phyloP scores from a whole-genome alignment of 2,113 vertebrate genomes.

The Ailurus styani region DNA sequence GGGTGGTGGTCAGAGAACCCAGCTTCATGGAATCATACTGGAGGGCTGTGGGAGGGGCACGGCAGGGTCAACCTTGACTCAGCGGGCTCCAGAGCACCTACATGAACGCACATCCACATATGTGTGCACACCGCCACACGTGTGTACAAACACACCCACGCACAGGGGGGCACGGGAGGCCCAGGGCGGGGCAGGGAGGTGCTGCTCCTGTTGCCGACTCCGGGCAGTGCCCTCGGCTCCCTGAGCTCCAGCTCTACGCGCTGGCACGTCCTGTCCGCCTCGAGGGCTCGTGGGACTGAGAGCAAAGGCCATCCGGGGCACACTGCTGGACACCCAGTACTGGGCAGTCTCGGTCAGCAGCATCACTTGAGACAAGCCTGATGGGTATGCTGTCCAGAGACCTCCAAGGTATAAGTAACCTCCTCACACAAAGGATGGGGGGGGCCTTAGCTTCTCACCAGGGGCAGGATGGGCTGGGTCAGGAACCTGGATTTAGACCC shows the following conservation, averaged over 20 bases:
- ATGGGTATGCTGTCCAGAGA: neutral
- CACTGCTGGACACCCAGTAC: neutral
- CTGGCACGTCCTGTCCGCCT: neutral
- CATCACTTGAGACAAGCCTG: neutral
- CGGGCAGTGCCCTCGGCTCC: neutral
- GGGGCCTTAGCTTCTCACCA: neutral
- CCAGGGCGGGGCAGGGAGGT: neutral
- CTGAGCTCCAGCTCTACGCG: neutral
- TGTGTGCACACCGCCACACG: neutral
- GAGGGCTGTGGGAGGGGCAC: neutral
- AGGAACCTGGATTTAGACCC: neutral
- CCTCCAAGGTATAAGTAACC: neutral
- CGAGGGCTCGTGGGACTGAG: neutral
- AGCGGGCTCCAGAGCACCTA: neutral
- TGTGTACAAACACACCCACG: neutral
- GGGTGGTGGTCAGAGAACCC: neutral
- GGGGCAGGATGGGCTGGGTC: neutral
- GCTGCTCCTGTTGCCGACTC: neutral
- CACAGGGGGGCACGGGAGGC: neutral
- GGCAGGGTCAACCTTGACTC: neutral
- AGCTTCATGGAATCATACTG: neutral
- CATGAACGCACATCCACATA: accelerated
- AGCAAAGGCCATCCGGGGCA: neutral
- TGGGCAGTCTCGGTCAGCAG: neutral
- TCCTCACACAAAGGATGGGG: neutral